A percentile compares a stretch with the other conserved stretches of the same genome.
phyloP scores from a whole-genome alignment of 2,888 invertebrate genomes.

The Eupsilia transversa region DNA sequence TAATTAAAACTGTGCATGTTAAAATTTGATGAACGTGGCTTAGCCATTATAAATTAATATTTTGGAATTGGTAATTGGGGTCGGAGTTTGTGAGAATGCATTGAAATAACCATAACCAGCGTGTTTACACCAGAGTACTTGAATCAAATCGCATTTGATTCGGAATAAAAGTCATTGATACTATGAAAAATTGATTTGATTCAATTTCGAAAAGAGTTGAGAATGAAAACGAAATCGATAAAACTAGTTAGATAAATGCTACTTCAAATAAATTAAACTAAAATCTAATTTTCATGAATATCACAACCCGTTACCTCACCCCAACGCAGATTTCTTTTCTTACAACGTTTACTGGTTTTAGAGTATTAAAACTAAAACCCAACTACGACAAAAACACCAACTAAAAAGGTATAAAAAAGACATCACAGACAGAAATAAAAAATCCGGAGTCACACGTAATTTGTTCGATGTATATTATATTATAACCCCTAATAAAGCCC shows the following conservation, averaged over 20 bases:
- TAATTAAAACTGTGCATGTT: conserved; percentile 15
- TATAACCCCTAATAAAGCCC: no score
- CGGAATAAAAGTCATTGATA: not conserved
- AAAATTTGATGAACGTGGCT: conserved; percentile 17
- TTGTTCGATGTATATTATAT: no score
- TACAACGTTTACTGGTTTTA: no score
- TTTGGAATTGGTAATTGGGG: not conserved
- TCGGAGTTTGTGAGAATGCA: not conserved
- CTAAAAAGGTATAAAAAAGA: no score
- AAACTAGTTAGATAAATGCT: not conserved
- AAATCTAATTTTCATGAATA: not conserved
- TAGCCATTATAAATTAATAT: not conserved
- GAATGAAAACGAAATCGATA: not conserved
- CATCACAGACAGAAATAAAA: no score
- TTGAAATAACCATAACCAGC: not conserved
- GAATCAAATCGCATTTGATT: conserved; percentile 10
- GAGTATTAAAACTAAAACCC: no score
- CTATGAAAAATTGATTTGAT: conserved; percentile 8
- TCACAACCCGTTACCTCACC: not conserved
- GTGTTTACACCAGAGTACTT: not conserved
- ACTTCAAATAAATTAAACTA: not conserved
- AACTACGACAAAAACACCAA: no score
- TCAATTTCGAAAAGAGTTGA: not conserved
- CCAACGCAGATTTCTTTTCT: not conserved
- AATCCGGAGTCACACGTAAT: no score